Evolutionary conservation across 1,140 invertebrate species (phyloP), one percentile per base, ranked within the genome.

Genomic region (Brachionus koreanus): DNA sequence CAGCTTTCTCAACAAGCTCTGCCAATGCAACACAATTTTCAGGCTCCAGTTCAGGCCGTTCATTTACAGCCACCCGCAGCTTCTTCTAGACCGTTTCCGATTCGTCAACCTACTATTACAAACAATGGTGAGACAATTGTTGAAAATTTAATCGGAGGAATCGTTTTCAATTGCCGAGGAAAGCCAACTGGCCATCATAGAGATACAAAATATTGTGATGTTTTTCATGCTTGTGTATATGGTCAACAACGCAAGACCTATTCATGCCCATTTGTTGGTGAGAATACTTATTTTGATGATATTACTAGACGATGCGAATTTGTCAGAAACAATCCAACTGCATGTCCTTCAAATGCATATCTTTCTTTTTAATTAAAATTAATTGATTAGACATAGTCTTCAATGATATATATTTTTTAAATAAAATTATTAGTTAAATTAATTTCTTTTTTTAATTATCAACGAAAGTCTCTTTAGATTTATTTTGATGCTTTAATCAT

Each of bases 281-380:
- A 82, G 57, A 23, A 33, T 49, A 33, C 49, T 52, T 82, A 82
- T 52, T 82, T 82, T 69, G 81, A 82, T 57, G 81, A 82, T 29
- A 37, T 57, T 5, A 69, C 61, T 29, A 16, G 49, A 19, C 65
- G 39, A 9, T 77, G 39, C 10, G 74, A 49, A 61, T 77, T 46
- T 23, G 13, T 77, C 7, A 77, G 52, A 33, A 52, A 49, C 35
- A 77, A 77, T 61, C 74, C 74, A 61, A 7, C 12, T 7, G 74
- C 12, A 5, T 77, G 74, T 37, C 0, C 42, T 25, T 52, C 46
- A 16, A 77, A 57, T 37, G 42, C 74, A 35, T 77, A 19, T 57
- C 49, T 57, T 57, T 57, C 49, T 57, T 57, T 57, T 19, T 57
- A 57, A 57, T n/a, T 57, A n/a, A 19, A 57, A 19, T 57, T 57